These are phyloP conservation scores for Lagenorhynchus albirostris DNA, from an alignment of 2,113 vertebrate species.

Conservation along the genomic window DNA sequence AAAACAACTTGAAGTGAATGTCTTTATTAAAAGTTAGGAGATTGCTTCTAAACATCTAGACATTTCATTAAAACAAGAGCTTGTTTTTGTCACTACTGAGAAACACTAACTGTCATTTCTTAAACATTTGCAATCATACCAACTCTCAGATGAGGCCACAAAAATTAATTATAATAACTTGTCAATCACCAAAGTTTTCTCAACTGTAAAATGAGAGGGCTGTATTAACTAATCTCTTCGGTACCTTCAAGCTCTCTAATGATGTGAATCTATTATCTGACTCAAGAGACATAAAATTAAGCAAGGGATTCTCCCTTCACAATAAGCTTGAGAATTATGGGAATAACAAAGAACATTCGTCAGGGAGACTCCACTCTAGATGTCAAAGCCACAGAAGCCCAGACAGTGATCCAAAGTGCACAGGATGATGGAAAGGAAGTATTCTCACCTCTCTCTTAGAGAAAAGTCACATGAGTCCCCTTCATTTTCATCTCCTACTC, in stretches of 20 bases:
- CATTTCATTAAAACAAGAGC: conserved; percentile 40
- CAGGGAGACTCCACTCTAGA: neutral
- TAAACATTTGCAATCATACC: conserved; percentile 32
- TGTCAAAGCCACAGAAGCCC: neutral
- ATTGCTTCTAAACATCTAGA: neutral
- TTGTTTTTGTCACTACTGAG: neutral
- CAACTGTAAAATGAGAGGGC: conserved; percentile 28
- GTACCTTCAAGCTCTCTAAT: neutral
- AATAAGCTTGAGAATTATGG: neutral
- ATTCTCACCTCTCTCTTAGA: neutral
- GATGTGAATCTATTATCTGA: conserved; percentile 35
- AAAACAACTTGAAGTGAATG: neutral
- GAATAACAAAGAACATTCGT: neutral
- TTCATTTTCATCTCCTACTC: neutral
- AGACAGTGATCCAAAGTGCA: neutral
- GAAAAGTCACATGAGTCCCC: neutral
- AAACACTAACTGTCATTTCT: conserved; percentile 29
- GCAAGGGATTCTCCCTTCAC: neutral
- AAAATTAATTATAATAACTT: conserved; percentile 52
- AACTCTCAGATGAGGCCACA: conserved; percentile 45
- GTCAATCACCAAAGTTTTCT: conserved; percentile 31
- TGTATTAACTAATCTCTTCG: neutral
- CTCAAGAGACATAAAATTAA: conserved; percentile 22
- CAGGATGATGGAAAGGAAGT: neutral
- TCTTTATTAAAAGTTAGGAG: neutral